Conservation (phyloP, 92 coral and sea anemone genomes). For the Paramuricea clavata region DNA sequence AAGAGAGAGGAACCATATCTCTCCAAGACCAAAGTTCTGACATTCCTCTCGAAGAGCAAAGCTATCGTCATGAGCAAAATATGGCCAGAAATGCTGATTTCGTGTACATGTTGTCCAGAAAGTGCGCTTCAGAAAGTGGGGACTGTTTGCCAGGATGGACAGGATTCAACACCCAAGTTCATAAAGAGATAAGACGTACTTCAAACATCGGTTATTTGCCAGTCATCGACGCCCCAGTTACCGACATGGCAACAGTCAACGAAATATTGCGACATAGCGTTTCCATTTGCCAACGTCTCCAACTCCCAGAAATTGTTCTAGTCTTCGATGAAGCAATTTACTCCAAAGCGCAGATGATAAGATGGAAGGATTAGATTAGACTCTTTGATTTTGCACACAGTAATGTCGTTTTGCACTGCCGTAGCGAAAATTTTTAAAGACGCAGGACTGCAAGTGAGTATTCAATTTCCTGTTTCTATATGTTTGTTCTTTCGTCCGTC, state of each 20-base stretch:
- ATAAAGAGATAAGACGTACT: background rate
- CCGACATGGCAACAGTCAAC: background rate
- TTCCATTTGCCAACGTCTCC: too few relatives aligned
- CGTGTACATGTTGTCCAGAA: background rate
- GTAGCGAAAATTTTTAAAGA: background rate
- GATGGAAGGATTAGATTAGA: background rate
- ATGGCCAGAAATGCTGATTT: background rate
- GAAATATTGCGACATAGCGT: background rate
- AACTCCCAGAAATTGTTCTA: too few relatives aligned
- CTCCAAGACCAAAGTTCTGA: too few relatives aligned
- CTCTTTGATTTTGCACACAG: background rate
- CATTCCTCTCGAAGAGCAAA: too few relatives aligned
- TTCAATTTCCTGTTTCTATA: background rate
- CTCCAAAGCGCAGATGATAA: background rate
- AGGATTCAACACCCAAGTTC: background rate
- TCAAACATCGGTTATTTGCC: background rate
- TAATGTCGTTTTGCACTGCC: background rate
- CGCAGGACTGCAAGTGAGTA: conserved; percentile 5
- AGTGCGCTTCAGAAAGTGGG: background rate
- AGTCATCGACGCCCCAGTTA: background rate
- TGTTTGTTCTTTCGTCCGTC: too few relatives aligned
- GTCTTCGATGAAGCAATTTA: conserved; percentile 5
- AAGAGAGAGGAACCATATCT: background rate
- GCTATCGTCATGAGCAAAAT: too few relatives aligned
- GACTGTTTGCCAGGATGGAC: background rate